Conservation (phyloP, 2,113 vertebrate species). For the Lophochroa leadbeateri region DNA sequence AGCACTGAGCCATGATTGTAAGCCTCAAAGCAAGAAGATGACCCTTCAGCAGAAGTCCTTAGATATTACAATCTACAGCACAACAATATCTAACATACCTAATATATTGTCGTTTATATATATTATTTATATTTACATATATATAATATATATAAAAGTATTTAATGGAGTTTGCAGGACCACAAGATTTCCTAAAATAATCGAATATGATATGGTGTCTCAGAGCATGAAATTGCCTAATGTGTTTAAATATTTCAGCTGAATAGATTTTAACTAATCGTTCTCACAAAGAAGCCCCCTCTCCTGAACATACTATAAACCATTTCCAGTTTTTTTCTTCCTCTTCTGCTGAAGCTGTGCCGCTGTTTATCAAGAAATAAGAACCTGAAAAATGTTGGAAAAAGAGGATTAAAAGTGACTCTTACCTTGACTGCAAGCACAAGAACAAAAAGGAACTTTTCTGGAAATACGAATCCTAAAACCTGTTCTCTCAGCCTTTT, state of each 20-base stretch:
- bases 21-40: neutral
- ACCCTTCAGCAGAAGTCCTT: neutral
- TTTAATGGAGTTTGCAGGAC: neutral
- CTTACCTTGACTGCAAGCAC: neutral
- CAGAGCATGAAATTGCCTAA: neutral
- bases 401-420: neutral
- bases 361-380: neutral
- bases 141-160: neutral
- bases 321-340: neutral
- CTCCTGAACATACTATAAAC: neutral
- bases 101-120: too few species aligned
- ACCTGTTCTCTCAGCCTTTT: neutral
- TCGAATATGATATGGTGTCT: neutral
- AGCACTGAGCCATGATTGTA: neutral
- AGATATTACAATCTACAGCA: neutral
- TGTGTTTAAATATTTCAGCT: neutral
- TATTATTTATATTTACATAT: too few species aligned
- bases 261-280: neutral
- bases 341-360: neutral
- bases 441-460: neutral
- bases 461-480: neutral
- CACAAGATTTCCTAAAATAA: neutral
- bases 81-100: neutral
- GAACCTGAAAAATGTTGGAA: fast-evolving
- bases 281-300: neutral